Evolutionary conservation across 2,888 invertebrate species (phyloP).

Genomic region (Ethmia dodecea): DNA sequence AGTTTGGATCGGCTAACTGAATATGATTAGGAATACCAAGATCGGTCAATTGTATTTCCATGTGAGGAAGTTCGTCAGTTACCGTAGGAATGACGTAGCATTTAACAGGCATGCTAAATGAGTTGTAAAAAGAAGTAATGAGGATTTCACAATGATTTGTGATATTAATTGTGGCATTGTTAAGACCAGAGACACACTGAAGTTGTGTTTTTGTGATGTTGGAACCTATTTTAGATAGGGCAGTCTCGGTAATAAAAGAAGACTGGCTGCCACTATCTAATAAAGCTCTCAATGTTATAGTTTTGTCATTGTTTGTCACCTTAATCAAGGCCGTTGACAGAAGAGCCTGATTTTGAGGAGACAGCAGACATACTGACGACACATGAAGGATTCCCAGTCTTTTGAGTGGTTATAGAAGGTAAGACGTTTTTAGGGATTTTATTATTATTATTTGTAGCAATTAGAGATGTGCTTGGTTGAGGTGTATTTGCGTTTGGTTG

Average conservation of each 20-base stretch:
- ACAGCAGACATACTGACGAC: neutral
- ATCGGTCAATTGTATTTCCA: neutral
- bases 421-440: constrained; percentile 2
- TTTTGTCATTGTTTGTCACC: neutral
- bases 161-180: neutral
- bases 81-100: neutral
- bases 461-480: constrained; percentile 2
- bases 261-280: neutral
- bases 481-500: no score
- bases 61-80: neutral
- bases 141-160: neutral
- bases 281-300: neutral
- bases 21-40: neutral
- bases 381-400: no score
- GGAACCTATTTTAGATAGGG: neutral
- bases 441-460: constrained; percentile 6
- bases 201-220: neutral
- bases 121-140: neutral
- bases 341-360: constrained; percentile 1
- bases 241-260: neutral
- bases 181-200: neutral
- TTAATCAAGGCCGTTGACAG: neutral
- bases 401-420: constrained; percentile 2
- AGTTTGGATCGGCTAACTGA: neutral
- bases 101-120: neutral